Conservation (phyloP, 2,888 invertebrate genomes). For the Monochamus alternatus region DNA sequence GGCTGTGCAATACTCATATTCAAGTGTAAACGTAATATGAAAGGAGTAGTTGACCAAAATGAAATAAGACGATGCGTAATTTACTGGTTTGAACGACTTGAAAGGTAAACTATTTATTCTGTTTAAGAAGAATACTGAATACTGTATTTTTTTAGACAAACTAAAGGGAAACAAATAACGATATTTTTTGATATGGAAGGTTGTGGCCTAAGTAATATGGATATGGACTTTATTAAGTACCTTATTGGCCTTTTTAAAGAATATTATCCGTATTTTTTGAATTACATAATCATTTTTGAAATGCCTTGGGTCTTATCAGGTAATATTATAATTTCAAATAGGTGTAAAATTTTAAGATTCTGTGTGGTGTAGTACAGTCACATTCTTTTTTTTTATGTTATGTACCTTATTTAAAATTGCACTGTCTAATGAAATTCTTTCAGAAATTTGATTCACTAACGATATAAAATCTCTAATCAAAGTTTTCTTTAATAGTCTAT, state of each 20-base stretch:
- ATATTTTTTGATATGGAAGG: slow-evolving; percentile 94
- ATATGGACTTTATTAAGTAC: slow-evolving; percentile 92
- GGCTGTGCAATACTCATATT: slow-evolving; percentile 85
- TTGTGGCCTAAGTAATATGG: slow-evolving; percentile 89
- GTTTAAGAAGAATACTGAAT: neutral
- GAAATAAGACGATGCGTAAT: slow-evolving; percentile 86
- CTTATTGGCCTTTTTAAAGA: slow-evolving; percentile 89
- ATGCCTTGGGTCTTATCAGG: slow-evolving; percentile 95
- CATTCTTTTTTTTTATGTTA: no score
- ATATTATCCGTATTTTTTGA: slow-evolving; percentile 91
- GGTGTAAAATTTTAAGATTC: neutral
- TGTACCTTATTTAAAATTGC: no score
- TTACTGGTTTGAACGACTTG: slow-evolving; percentile 88
- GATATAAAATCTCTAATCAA: no score
- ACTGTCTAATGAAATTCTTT: no score
- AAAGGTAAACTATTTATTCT: slow-evolving; percentile 71
- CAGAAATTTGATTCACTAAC: no score
- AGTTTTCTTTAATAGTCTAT: no score
- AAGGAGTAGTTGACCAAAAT: slow-evolving; percentile 83
- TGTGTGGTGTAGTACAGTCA: no score
- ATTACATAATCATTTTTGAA: slow-evolving; percentile 92
- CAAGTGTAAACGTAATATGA: slow-evolving; percentile 85
- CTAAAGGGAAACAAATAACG: slow-evolving; percentile 84
- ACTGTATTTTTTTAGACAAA: slow-evolving; percentile 73
- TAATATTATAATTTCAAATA: slow-evolving; percentile 62